Evolutionary conservation across 2,888 invertebrate species (phyloP), one percentile per base, ranked within the genome.

Genomic region (Clistopyga incitator): DNA sequence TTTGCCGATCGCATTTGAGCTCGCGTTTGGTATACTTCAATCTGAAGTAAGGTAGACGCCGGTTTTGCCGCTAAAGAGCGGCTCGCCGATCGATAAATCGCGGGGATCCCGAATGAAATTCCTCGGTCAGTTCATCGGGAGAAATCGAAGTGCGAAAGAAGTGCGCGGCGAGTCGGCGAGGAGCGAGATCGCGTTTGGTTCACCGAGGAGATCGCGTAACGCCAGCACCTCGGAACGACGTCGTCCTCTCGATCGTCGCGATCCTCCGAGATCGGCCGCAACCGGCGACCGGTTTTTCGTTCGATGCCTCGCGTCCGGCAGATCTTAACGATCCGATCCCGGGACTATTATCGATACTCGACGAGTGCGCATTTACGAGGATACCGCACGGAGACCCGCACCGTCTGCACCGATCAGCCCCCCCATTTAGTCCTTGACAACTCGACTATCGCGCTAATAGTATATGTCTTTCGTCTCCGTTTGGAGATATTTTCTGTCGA

Each of bases 331-430:
- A 84, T 86, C 81, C 76, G 82, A 85, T 85, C 82, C 75, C 61
- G 72, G 75, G 81, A 86, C 86, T 85, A 84, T 86, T 86, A 86
- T 85, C 84, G 86, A 86, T 86, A 82, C 84, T 82, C 78, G 74
- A 76, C 76, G 78, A 65, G 77, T 70, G 71, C 78, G 76, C 85
- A 76, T 86, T 85, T 84, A 82, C 82, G 85, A 81, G 82, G 52
- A 74, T 74, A 71, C 59, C 54, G 72, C 56, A 29, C 59, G 74
- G 50, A 34, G 23, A n/a, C 47, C 47, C 15, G 61, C 47, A 11
- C 25, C 18, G 29, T 47, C 42, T 6, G 10, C 42, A 45, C 38
- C 6, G 50, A 56, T 34, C 59, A 72, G 56, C 25, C 34, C 38
- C 18, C 6, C 47, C 61, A 64, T 74, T 74, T 64, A 50, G 74